Evolutionary conservation across 2,888 invertebrate genomes (phyloP).

Genomic region (Operophtera brumata): DNA sequence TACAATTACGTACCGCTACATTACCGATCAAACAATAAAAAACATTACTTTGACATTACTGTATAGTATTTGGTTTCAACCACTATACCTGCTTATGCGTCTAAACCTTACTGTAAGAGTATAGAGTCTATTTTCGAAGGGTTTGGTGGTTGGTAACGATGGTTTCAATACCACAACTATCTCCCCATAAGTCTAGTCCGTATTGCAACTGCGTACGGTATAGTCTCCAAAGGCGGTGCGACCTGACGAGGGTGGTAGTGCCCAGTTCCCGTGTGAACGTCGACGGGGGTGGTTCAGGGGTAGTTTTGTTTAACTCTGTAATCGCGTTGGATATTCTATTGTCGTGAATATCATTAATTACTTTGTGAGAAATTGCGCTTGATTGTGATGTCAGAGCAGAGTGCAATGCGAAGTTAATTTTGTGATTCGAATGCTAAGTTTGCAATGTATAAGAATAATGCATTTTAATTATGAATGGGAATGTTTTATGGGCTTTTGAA

Average conservation of each 20-base stretch:
- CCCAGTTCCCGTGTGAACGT: slow-evolving; percentile 65
- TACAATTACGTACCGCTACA: slow-evolving; percentile 39
- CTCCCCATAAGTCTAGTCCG: not conserved
- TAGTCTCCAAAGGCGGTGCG: not conserved
- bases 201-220: slow-evolving; percentile 1
- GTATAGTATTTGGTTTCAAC: slow-evolving; percentile 40
- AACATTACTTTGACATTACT: slow-evolving; percentile 42
- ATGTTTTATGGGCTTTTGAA: slow-evolving; percentile 13
- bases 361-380: slow-evolving; percentile 20
- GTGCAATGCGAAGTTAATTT: slow-evolving; percentile 1
- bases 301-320: slow-evolving; percentile 33
- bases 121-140: slow-evolving; percentile 31
- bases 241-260: not conserved
- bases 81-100: not conserved
- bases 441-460: slow-evolving; percentile 10
- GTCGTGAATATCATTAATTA: slow-evolving; percentile 32
- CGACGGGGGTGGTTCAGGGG: slow-evolving; percentile 37
- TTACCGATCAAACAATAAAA: slow-evolving; percentile 44
- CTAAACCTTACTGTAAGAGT: not conserved
- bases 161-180: slow-evolving; percentile 7
- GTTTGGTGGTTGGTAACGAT: not conserved
- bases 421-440: slow-evolving; percentile 10
- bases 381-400: slow-evolving; percentile 21
- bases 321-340: slow-evolving; percentile 27
- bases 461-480: slow-evolving; percentile 16